Base-by-base conservation (phyloP, 2,888 invertebrate species). In the Tiphia femorata region DNA sequence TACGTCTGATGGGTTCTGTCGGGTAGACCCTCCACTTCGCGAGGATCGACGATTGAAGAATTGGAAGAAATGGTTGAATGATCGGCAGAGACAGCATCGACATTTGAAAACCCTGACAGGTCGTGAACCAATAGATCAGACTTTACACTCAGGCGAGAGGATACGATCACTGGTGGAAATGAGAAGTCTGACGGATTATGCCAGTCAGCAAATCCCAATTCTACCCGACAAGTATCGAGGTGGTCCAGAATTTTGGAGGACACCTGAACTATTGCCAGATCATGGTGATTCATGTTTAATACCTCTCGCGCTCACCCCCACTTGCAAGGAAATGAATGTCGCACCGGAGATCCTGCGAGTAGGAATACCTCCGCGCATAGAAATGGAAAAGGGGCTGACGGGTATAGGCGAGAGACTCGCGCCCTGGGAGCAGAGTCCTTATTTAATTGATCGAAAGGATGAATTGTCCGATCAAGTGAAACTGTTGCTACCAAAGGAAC, bases 151-250 rank as follows among this genome's bases (percentile, higher is more conserved):
- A 1, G 62, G 68, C 19, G 78, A 79, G 2, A 62, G 41, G 2
- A 58, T 65, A 14, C 72, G 78, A 0, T 41, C 55, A 0, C 48
- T 63, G 10, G 40, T 66, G 3, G 80, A 78, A 27, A 75, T 60
- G 51, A 61, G 46, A 20, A 62, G 62, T 8, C 7, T 73, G 2
- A 75, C 71, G 1, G 86, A 84, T 0, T 77, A 84, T 1, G 86
- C 85, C 2, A 84, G 84, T 0, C 65, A 76, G 0, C 61, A 67
- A 0, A 57, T 53, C 1, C 62, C 64, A 2, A 49, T 56, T 6
- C 65, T 66, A 3, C 70, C 76, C 14, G 78, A 77, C n/a, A 74
- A 73, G 25, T 76, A 70, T 23, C 75, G 75, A 0, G 82, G 75
- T 0, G 62, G 65, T 58, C 75, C 70, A 50, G 77, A 58, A 60